phyloP scores from a whole-genome alignment of 2,113 vertebrate genomes.

The Chamaea fasciata region DNA sequence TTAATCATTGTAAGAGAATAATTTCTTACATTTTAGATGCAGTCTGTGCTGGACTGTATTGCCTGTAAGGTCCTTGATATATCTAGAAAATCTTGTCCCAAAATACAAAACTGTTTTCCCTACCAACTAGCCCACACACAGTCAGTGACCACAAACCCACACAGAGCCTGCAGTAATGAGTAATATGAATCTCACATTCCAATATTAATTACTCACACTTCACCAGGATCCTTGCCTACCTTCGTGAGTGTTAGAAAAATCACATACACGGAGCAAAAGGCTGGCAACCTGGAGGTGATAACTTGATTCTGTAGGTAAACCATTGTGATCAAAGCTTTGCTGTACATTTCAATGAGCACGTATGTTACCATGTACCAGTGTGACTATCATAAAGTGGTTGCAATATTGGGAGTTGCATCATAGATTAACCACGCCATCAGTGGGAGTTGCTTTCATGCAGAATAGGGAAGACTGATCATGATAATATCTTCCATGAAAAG shows the following conservation, averaged over 20 bases:
- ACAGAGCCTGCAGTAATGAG: neutral
- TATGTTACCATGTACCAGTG: neutral
- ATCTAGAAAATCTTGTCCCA: neutral
- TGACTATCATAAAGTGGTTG: neutral
- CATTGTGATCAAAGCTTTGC: neutral
- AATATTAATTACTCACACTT: neutral
- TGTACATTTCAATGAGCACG: neutral
- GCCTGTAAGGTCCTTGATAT: neutral
- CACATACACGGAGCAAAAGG: neutral
- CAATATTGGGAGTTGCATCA: neutral
- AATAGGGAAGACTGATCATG: neutral
- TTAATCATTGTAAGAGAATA: neutral
- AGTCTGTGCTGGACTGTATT: neutral
- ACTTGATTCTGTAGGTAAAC: neutral
- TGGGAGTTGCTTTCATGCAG: neutral
- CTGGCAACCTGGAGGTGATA: neutral
- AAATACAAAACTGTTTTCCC: neutral
- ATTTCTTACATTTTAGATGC: neutral
- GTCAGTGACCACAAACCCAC: conserved; percentile 1
- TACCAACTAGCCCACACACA: neutral
- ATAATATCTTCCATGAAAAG: neutral
- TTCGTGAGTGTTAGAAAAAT: neutral
- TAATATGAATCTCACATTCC: neutral
- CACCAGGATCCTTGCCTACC: neutral
- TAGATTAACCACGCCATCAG: neutral